Evolutionary conservation across 2,888 invertebrate genomes (phyloP).

Genomic region (Pammene aurita): DNA sequence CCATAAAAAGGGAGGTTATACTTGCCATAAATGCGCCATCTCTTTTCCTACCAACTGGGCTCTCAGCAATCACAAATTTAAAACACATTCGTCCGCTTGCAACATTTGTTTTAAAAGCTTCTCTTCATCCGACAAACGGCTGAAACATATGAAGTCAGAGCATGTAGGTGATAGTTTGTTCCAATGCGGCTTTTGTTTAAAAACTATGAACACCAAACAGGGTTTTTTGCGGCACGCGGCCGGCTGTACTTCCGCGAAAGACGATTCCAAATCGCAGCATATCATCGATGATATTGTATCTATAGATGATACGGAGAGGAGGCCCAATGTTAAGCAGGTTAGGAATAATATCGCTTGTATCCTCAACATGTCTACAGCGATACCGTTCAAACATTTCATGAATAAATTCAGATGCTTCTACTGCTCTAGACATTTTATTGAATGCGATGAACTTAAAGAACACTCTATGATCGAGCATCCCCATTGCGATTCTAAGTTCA

Average conservation of each 20-base stretch:
- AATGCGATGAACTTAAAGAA: constrained; percentile 62
- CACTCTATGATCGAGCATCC: constrained; percentile 67
- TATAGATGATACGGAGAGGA: constrained; percentile 52
- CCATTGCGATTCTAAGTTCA: constrained; percentile 61
- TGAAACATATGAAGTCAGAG: constrained; percentile 65
- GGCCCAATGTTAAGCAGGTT: constrained; percentile 57
- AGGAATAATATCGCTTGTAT: constrained; percentile 63
- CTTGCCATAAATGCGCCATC: constrained; percentile 59
- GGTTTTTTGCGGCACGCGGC: constrained; percentile 64
- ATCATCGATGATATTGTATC: constrained; percentile 36
- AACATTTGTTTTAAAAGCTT: constrained; percentile 67
- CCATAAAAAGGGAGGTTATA: constrained; percentile 58
- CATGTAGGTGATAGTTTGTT: constrained; percentile 55
- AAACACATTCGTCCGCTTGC: constrained; percentile 63
- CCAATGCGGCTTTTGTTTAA: constrained; percentile 65
- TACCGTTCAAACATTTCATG: constrained; percentile 71
- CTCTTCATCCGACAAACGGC: constrained; percentile 55
- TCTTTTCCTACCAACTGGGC: constrained; percentile 54
- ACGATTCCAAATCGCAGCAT: constrained; percentile 42
- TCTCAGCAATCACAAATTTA: constrained; percentile 59
- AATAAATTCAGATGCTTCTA: constrained; percentile 72
- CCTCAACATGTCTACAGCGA: constrained; percentile 67
- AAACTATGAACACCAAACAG: constrained; percentile 60
- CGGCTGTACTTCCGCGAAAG: constrained; percentile 52
- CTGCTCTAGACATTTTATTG: constrained; percentile 66